phyloP scores from a whole-genome alignment of 2,797 vertebrate species.

The Nannoperca obscura region DNA sequence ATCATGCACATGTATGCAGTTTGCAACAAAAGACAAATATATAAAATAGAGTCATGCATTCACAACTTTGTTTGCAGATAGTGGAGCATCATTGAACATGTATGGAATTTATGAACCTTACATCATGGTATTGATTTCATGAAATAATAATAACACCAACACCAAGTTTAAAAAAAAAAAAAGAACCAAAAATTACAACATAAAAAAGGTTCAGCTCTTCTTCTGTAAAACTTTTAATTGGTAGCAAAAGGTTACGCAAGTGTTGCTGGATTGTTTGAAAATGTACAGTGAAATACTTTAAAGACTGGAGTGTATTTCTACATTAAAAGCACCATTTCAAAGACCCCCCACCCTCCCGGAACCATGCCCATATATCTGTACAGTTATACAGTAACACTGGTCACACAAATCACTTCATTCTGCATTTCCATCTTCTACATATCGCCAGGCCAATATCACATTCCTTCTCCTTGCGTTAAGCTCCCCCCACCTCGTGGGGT shows the following conservation, averaged over 20 bases:
- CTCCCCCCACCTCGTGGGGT: slow-evolving; percentile 68
- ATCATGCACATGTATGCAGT: neutral
- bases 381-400: slow-evolving; percentile 22
- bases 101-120: neutral
- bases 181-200: slow-evolving; percentile 10
- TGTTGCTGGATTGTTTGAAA: slow-evolving; percentile 24
- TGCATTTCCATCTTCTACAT: slow-evolving; percentile 38
- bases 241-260: slow-evolving; percentile 22
- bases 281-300: slow-evolving; percentile 17
- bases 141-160: neutral
- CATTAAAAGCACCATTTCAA: slow-evolving; percentile 31
- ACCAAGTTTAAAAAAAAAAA: neutral
- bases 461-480: slow-evolving; percentile 54
- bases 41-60: neutral
- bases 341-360: slow-evolving; percentile 15
- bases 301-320: slow-evolving; percentile 15
- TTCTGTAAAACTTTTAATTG: slow-evolving; percentile 32
- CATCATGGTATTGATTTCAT: neutral
- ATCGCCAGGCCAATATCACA: slow-evolving; percentile 49
- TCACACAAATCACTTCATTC: slow-evolving; percentile 49
- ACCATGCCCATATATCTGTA: slow-evolving; percentile 25
- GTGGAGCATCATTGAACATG: neutral
- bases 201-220: slow-evolving; percentile 4
- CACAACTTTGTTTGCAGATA: neutral
- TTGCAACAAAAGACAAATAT: slow-evolving; percentile 5